These are phyloP conservation scores for Neoascia interrupta DNA, from an alignment of 2,888 invertebrate species.

Conservation along the genomic window DNA sequence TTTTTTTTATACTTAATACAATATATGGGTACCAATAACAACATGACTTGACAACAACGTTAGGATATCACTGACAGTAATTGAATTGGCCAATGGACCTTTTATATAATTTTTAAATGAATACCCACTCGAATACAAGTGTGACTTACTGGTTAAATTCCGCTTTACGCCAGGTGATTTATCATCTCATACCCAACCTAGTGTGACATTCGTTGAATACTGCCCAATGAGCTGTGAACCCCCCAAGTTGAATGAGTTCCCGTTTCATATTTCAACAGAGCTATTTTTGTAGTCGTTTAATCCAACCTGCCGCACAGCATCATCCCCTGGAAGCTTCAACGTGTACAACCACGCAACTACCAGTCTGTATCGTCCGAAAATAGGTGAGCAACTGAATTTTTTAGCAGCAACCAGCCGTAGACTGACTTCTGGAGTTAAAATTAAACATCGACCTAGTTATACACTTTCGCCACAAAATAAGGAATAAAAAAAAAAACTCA, in stretches of 20 bases:
- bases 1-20: neutral
- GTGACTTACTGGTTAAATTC: constrained; percentile 8
- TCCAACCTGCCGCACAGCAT: neutral
- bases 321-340: too few species aligned
- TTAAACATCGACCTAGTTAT: constrained; percentile 64
- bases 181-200: constrained; percentile 6
- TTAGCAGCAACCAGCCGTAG: neutral
- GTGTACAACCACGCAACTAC: too few species aligned
- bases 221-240: constrained; percentile 19
- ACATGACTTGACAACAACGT: too few species aligned
- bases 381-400: constrained; percentile 13
- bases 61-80: too few species aligned
- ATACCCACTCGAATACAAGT: too few species aligned
- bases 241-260: constrained; percentile 2
- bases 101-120: too few species aligned
- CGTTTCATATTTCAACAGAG: constrained; percentile 32
- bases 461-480: constrained; percentile 28
- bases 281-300: neutral
- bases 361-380: too few species aligned
- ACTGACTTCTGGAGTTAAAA: too few species aligned
- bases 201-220: constrained; percentile 10
- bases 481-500: too few species aligned
- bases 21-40: too few species aligned
- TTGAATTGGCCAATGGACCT: too few species aligned
- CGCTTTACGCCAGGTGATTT: constrained; percentile 17